A percentile compares a stretch with the other conserved stretches of the same genome.
Evolutionary conservation across 2,888 invertebrate genomes (phyloP).

Genomic region (Dascillus cervinus): DNA sequence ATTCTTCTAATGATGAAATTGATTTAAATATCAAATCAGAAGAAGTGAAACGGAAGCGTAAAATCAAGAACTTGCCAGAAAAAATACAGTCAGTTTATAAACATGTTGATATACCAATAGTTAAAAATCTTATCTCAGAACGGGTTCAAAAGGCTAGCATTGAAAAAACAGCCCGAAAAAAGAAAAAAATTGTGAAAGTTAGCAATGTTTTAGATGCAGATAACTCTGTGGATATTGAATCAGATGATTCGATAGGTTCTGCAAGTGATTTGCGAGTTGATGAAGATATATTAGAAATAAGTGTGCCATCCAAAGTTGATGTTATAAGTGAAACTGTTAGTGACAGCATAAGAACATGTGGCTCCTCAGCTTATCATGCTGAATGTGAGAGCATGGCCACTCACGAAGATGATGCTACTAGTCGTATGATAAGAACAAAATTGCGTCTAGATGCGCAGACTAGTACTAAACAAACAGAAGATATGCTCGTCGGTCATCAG

Average conservation of each 20-base stretch:
- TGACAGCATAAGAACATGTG: slow-evolving; percentile 58
- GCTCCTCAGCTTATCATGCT: slow-evolving; percentile 63
- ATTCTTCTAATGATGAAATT: slow-evolving; percentile 44
- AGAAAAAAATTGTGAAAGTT: slow-evolving; percentile 26
- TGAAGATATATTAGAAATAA: slow-evolving; percentile 45
- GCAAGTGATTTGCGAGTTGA: slow-evolving; percentile 60
- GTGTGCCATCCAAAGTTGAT: slow-evolving; percentile 36
- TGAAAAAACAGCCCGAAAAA: slow-evolving; percentile 11
- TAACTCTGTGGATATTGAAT: slow-evolving; percentile 41
- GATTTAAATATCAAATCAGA: slow-evolving; percentile 36
- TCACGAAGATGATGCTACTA: slow-evolving; percentile 50
- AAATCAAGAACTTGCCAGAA: slow-evolving; percentile 46
- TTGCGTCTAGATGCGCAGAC: slow-evolving; percentile 44
- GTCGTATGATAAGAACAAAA: slow-evolving; percentile 44
- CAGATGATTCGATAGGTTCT: slow-evolving; percentile 64
- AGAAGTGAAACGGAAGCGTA: slow-evolving; percentile 33
- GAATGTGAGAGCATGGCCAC: slow-evolving; percentile 64
- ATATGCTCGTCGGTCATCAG: slow-evolving; percentile 60
- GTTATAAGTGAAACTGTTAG: slow-evolving; percentile 50
- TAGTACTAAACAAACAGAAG: slow-evolving; percentile 36
- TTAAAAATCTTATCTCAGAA: slow-evolving; percentile 46
- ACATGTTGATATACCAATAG: slow-evolving; percentile 43
- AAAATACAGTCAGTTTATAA: slow-evolving; percentile 49
- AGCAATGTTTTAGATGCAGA: slow-evolving; percentile 18
- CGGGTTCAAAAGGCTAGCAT: slow-evolving; percentile 26